Percentiles rank a stretch among this genome's conserved stretches.
Conservation (phyloP, 1,140 invertebrate genomes). For the Coptotermes formosanus region DNA sequence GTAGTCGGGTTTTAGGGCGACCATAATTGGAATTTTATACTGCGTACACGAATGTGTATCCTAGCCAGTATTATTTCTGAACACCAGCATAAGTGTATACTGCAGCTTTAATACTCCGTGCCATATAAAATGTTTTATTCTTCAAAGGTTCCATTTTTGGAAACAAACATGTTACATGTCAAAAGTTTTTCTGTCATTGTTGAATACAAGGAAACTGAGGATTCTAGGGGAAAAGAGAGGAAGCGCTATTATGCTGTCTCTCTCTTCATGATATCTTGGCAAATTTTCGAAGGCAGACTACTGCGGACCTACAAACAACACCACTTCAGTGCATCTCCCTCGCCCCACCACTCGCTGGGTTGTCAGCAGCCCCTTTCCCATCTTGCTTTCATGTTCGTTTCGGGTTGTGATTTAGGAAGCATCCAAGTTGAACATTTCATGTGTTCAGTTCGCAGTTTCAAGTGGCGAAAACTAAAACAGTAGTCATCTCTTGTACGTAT, state of each 20-base stretch:
- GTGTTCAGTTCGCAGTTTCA: constrained; percentile 8
- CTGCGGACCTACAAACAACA: neutral
- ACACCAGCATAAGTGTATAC: too few relatives aligned
- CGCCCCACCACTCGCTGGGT: neutral
- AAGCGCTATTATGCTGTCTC: neutral
- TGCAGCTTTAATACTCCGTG: too few relatives aligned
- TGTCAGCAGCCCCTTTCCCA: neutral
- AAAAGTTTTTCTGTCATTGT: neutral
- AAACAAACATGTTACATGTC: neutral
- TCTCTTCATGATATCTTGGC: neutral
- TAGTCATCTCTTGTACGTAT: neutral
- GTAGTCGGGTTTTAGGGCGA: too few relatives aligned
- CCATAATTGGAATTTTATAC: too few relatives aligned
- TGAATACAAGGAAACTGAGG: neutral
- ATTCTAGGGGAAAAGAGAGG: too few relatives aligned
- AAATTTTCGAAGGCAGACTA: constrained; percentile 6
- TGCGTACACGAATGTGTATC: too few relatives aligned
- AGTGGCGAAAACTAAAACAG: neutral
- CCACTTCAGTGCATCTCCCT: too few relatives aligned
- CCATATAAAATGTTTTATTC: too few relatives aligned
- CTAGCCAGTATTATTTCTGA: too few relatives aligned
- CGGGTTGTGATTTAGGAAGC: neutral
- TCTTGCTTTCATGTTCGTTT: neutral
- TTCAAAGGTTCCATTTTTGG: neutral
- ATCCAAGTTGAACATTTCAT: neutral